Base-by-base conservation (phyloP, 2,113 vertebrate genomes). In the Acanthochromis polyacanthus region DNA sequence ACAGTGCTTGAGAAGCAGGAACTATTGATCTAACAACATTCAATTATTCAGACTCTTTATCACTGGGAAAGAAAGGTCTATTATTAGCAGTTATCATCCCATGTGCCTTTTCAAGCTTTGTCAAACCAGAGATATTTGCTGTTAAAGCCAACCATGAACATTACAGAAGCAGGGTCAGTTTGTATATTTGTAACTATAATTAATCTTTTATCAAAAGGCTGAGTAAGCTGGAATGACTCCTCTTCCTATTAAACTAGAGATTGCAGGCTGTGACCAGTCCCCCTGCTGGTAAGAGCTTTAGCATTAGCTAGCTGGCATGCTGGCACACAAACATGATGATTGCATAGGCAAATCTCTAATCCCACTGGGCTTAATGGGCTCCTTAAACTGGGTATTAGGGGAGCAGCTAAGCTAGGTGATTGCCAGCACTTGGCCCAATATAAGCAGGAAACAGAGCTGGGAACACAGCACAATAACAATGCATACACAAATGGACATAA, bases 301-400 rank as follows among this genome's bases (percentile, higher is more conserved):
- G 79, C 23, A 66, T 55, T 69, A 68, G 70, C 78, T 82, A 72
- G 64, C 60, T 75, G 73, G 71, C 77, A 75, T 40, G 70, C 73
- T 78, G 68, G 67, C 79, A 77, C 62, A 80, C 22, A 85, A 71
- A 72, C 66, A 55, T 38, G 51, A 83, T 80, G 80, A 88, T 82
- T 82, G 76, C 79, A 78, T 58, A 51, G 73, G 23, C 61, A 72
- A 78, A 89, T 84, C 66, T 82, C 32, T 86, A 84, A 92, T 93
- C 84, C 87, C 63, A 60, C 48, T 62, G 74, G 75, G 22, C 19
- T 84, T 83, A 85, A 88, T 83, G 74, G 71, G 82, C 71, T 89
- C 72, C 73, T 86, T 87, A 84, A 82, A 86, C 69, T 82, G 80
- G 76, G 72, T 82, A 77, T 86, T 83, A 84, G 61, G 70, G 68